Evolutionary conservation across 1,140 invertebrate genomes (phyloP), one percentile per base, ranked within the genome.

Genomic region (Amphibalanus amphitrite): DNA sequence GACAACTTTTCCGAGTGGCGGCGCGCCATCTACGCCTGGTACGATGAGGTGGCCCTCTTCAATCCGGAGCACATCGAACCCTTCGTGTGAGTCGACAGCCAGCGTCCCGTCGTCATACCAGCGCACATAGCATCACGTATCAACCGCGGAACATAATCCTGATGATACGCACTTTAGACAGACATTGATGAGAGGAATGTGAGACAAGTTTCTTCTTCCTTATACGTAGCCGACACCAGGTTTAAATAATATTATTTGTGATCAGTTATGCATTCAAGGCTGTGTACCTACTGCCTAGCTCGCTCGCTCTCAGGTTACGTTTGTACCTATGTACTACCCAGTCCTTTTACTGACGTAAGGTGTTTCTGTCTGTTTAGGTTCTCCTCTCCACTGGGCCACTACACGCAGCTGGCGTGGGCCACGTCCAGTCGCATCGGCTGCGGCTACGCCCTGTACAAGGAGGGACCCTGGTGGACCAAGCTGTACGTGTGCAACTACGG

Each of bases 371-470:
- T 20, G 10, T 23, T 17, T 71, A 74, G 75, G 68, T 74, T 75
- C 64, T 67, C 71, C 17, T 28, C 71, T 70, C 68, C 69, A 3
- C 72, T 74, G 38, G 76, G 77, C 20, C 83, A 84, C 73, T 85
- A 84, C 76, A 84, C 82, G 0, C 83, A 85, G 76, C 77, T 78
- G 72, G n/a, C 77, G 29, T 78, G 77, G 77, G 74, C 72, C 26
- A 69, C 47, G 38, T 76, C 77, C 1, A 40, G 59, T 26, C 67
- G 64, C 30, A 71, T 78, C 28, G 77, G 77, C 23, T 78, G 77
- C 65, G 76, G 77, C 67, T 73, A 67, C 71, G 73, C 73, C n/a
- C 73, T 74, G 67, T 77, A 71, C 71, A 69, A 73, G 68, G 72
- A 78, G 26, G 78, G 76, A 28, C 76, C 77, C 69, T 78, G 76